phyloP scores from a whole-genome alignment of 2,113 vertebrate genomes.

The Benitochromis conjunctus region DNA sequence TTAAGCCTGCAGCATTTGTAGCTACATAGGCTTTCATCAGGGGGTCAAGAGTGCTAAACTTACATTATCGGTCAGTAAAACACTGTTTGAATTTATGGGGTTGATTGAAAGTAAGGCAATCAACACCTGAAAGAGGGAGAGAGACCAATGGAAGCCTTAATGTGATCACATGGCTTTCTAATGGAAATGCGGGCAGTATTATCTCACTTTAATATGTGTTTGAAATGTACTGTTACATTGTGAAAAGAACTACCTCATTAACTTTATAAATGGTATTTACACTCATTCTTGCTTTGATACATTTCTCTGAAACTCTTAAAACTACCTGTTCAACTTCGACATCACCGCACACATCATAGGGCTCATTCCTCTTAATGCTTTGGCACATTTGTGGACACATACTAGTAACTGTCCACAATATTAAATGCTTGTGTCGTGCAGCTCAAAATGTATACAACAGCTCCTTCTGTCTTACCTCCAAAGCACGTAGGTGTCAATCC shows the following conservation, averaged over 20 bases:
- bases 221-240: not conserved
- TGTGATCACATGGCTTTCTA: not conserved
- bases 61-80: not conserved
- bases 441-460: not conserved
- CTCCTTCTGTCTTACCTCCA: not conserved
- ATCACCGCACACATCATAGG: not conserved
- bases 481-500: not conserved
- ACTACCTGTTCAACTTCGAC: not conserved
- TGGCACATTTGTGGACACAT: not conserved
- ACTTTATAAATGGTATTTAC: not conserved
- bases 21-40: not conserved
- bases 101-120: not conserved
- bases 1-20: slow-evolving; percentile 28
- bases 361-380: not conserved
- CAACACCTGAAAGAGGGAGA: not conserved
- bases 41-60: not conserved
- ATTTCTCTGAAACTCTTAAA: not conserved
- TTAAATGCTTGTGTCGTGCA: not conserved
- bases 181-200: not conserved
- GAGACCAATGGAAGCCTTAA: not conserved
- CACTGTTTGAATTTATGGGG: slow-evolving; percentile 2
- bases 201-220: not conserved
- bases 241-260: not conserved
- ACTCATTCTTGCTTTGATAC: not conserved
- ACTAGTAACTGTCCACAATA: not conserved